These are phyloP conservation scores for Linyphia triangularis DNA, from an alignment of 2,888 invertebrate genomes.

Conservation along the genomic window DNA sequence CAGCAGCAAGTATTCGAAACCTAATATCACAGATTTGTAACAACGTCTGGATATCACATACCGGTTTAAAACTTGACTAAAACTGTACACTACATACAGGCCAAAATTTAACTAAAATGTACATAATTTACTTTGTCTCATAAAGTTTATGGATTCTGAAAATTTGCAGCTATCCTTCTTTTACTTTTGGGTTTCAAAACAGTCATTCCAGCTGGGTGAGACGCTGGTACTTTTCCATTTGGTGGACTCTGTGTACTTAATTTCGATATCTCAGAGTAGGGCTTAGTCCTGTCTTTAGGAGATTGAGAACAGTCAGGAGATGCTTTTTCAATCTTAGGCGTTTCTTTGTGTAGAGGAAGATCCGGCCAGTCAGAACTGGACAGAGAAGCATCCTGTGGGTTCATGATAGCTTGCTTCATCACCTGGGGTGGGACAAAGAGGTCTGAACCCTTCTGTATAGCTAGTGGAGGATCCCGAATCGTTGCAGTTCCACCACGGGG, in stretches of 20 bases:
- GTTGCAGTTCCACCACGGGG: conserved; percentile 59
- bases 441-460: conserved; percentile 6
- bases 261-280: conserved; percentile 13
- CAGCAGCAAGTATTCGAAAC: not conserved
- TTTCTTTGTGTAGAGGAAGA: conserved; percentile 5
- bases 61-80: conserved; percentile 34
- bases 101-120: not conserved
- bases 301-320: not conserved
- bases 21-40: conserved; percentile 36
- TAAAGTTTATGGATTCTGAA: conserved; percentile 44
- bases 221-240: not conserved
- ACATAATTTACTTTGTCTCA: not conserved
- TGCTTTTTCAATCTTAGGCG: not conserved
- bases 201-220: conserved; percentile 20
- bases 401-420: conserved; percentile 48
- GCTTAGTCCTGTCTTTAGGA: conserved; percentile 23
- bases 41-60: conserved; percentile 33
- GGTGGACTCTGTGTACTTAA: not conserved
- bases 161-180: conserved; percentile 61
- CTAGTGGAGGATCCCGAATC: not conserved
- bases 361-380: conserved; percentile 56
- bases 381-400: conserved; percentile 21
- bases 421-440: conserved; percentile 69
- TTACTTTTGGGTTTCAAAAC: conserved; percentile 47
- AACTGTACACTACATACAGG: conserved; percentile 17